A percentile compares a stretch with the other conserved stretches of the same genome.
Conservation (phyloP, 2,113 vertebrate species). For the Prietella phreatophila region DNA sequence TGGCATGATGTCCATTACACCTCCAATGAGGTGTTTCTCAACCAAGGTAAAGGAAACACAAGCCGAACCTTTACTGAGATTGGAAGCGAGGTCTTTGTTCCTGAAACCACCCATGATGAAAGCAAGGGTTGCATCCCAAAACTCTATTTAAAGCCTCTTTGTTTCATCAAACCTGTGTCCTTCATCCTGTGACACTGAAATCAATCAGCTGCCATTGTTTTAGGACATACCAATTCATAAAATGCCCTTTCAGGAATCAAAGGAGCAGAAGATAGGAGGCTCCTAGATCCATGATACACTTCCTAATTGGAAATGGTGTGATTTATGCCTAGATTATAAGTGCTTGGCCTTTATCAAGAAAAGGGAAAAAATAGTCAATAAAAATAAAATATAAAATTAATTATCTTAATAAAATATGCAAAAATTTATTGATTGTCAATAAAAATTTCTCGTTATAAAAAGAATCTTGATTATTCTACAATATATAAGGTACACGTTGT, state of each 20-base stretch:
- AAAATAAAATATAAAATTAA: background rate
- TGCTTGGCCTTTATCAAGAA: background rate
- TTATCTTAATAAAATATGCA: background rate
- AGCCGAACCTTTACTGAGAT: background rate
- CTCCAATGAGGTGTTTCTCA: background rate
- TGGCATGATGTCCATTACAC: background rate
- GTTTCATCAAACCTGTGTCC: background rate
- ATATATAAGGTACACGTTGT: no score
- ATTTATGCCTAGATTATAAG: background rate
- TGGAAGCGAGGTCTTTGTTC: background rate
- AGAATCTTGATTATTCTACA: no score
- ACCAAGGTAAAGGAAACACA: background rate
- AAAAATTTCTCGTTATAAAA: background rate
- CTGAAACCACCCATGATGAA: background rate
- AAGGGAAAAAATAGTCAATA: background rate
- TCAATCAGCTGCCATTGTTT: background rate
- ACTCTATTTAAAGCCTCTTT: background rate
- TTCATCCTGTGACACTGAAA: background rate
- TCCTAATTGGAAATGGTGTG: background rate
- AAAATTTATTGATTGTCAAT: background rate
- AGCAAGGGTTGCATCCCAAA: background rate
- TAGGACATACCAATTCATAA: background rate
- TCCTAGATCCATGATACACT: background rate
- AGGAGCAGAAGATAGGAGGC: background rate
- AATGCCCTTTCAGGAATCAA: background rate